A percentile compares a stretch with the other conserved stretches of the same genome.
These are phyloP conservation scores for Heteronetta atricapilla DNA, from an alignment of 2,113 vertebrate species.

Conservation along the genomic window DNA sequence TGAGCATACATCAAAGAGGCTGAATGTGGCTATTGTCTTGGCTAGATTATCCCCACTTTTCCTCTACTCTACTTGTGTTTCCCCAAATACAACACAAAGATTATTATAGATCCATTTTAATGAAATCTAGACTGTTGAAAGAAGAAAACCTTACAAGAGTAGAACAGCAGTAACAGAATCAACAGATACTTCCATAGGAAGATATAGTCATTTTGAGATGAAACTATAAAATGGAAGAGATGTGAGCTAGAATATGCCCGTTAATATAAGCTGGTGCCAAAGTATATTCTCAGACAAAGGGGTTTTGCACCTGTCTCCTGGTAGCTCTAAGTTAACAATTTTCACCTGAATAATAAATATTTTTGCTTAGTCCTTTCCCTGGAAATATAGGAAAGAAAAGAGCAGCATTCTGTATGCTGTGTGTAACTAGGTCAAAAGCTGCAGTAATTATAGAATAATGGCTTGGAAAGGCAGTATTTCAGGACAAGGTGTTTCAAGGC, in stretches of 20 bases:
- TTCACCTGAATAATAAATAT: neutral
- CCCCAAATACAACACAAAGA: neutral
- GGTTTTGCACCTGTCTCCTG: neutral
- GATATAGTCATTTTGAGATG: neutral
- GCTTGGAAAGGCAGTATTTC: constrained; percentile 71
- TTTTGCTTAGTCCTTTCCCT: neutral
- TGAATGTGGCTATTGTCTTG: fast-evolving
- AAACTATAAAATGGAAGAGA: neutral
- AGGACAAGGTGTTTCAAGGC: constrained; percentile 75
- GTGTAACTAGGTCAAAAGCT: constrained; percentile 47
- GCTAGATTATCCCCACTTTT: neutral
- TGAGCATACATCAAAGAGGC: neutral
- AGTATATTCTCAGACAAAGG: neutral
- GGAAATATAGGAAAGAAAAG: neutral
- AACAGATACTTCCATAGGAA: neutral
- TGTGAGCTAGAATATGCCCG: neutral
- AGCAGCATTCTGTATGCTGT: neutral
- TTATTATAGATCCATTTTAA: neutral
- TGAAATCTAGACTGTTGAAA: neutral
- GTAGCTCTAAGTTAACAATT: neutral
- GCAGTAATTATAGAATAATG: constrained; percentile 58
- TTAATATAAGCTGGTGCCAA: neutral
- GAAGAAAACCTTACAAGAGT: neutral
- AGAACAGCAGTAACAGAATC: neutral
- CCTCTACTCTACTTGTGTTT: neutral